Conservation (phyloP, 1,140 invertebrate species). For the Andrena cerasifolii region DNA sequence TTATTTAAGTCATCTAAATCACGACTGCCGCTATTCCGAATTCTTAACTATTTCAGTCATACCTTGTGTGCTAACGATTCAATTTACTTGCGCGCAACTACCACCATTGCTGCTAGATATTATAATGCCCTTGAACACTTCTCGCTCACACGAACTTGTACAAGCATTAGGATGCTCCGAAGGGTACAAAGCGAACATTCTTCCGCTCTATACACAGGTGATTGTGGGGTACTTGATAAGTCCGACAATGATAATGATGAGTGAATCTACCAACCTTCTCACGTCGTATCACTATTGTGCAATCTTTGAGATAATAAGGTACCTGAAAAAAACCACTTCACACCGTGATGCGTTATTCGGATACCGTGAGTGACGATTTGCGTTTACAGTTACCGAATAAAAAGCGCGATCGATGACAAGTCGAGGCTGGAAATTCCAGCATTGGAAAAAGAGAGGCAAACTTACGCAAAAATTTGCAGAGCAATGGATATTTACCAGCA, state of each 20-base stretch:
- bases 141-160: not conserved
- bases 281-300: too few species aligned
- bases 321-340: too few species aligned
- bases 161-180: not conserved
- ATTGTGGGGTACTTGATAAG: not conserved
- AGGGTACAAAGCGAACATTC: not conserved
- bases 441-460: not conserved
- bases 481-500: too few species aligned
- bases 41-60: not conserved
- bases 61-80: not conserved
- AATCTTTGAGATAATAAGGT: too few species aligned
- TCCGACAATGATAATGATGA: not conserved
- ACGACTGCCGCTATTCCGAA: not conserved
- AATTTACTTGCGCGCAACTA: not conserved
- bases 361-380: not conserved
- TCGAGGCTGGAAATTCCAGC: not conserved
- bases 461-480: not conserved
- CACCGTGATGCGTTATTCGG: too few species aligned
- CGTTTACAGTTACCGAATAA: not conserved
- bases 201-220: not conserved
- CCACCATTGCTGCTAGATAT: not conserved
- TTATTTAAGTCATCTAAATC: too few species aligned
- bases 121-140: not conserved
- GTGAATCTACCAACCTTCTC: too few species aligned
- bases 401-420: not conserved